Evolutionary conservation across 1,140 invertebrate species (phyloP).

Genomic region (Druon quercuslanigerum): DNA sequence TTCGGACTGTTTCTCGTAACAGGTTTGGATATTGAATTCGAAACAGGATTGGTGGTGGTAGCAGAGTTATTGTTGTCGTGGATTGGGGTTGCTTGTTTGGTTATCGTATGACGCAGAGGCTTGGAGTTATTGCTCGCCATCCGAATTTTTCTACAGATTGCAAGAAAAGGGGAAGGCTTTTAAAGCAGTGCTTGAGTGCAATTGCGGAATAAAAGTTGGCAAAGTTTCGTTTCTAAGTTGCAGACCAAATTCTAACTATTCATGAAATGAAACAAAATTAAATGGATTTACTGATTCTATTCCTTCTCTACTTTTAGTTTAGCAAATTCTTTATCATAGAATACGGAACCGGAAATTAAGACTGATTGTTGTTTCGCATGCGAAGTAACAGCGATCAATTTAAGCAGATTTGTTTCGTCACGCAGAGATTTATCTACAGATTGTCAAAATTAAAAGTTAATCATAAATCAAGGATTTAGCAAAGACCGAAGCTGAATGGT

Average conservation of each 20-base stretch:
- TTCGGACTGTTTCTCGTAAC: constrained; percentile 34
- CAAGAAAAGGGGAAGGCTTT: constrained; percentile 28
- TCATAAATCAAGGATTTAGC: neutral
- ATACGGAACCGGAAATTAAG: neutral
- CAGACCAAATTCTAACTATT: neutral
- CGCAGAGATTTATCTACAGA: neutral
- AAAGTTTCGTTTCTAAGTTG: neutral
- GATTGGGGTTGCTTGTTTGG: constrained; percentile 33
- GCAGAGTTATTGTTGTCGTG: constrained; percentile 43
- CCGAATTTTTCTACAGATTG: constrained; percentile 12
- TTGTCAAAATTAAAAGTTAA: constrained; percentile 7
- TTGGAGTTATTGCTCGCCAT: constrained; percentile 19
- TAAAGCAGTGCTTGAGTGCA: neutral
- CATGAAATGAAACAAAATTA: neutral
- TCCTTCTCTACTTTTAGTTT: neutral
- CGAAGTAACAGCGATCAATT: neutral
- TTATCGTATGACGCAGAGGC: constrained; percentile 27
- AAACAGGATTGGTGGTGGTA: constrained; percentile 28
- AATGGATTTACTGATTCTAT: neutral
- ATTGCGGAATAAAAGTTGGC: neutral
- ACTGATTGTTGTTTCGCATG: neutral
- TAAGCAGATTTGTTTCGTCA: neutral
- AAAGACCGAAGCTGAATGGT: neutral
- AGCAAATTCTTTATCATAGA: neutral
- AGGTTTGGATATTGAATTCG: constrained; percentile 34